Evolutionary conservation across 2,888 invertebrate genomes (phyloP).

Genomic region (Mythimna impura): DNA sequence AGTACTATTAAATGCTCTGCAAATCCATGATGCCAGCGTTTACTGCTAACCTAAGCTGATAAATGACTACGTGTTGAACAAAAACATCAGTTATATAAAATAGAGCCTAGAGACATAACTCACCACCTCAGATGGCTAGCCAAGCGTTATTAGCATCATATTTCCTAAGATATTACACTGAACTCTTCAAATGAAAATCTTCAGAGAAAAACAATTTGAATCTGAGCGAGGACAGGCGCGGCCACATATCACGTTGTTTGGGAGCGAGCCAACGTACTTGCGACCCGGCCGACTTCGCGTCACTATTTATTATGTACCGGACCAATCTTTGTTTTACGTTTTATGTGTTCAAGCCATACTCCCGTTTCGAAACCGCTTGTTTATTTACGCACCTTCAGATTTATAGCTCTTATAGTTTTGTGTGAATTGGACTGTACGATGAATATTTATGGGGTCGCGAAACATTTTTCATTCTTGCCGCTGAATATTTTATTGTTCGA

Average conservation of each 20-base stretch:
- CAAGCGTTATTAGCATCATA: slow-evolving; percentile 51
- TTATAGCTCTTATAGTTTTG: slow-evolving; percentile 58
- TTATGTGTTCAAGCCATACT: slow-evolving; percentile 58
- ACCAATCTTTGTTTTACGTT: slow-evolving; percentile 66
- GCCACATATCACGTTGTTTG: slow-evolving; percentile 66
- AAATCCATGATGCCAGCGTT: neutral
- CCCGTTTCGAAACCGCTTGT: slow-evolving; percentile 61
- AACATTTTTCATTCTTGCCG: slow-evolving; percentile 36
- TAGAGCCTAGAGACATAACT: slow-evolving; percentile 42
- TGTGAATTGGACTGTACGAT: slow-evolving; percentile 55
- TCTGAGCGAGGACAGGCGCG: slow-evolving; percentile 52
- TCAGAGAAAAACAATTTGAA: slow-evolving; percentile 58
- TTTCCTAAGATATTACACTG: slow-evolving; percentile 49
- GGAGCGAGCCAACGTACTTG: slow-evolving; percentile 61
- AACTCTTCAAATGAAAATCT: slow-evolving; percentile 54
- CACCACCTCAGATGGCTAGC: slow-evolving; percentile 39
- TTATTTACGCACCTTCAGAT: slow-evolving; percentile 63
- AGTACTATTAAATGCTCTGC: slow-evolving; percentile 10
- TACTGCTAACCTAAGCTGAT: slow-evolving; percentile 15
- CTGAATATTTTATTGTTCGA: slow-evolving; percentile 34
- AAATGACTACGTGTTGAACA: slow-evolving; percentile 28
- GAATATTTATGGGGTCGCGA: slow-evolving; percentile 50
- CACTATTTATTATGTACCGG: slow-evolving; percentile 66
- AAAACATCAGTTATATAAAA: slow-evolving; percentile 30
- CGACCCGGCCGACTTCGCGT: slow-evolving; percentile 58